Conservation (phyloP, 2,888 invertebrate genomes). For the Rhagonycha fulva region DNA sequence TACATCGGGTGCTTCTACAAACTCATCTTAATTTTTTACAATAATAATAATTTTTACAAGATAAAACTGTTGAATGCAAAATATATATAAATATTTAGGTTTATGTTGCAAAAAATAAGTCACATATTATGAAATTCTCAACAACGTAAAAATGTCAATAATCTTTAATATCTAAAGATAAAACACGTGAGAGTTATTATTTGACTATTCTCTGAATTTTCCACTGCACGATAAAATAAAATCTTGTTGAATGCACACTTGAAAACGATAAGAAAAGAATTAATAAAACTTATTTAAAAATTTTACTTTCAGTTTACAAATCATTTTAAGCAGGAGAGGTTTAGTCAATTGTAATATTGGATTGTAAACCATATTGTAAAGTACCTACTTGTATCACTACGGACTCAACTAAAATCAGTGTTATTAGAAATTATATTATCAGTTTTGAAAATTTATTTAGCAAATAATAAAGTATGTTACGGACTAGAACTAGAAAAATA, state of each 20-base stretch:
- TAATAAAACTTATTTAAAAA: not conserved
- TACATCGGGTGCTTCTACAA: too few relatives aligned
- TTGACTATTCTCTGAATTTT: conserved; percentile 6
- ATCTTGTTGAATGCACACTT: conserved; percentile 9
- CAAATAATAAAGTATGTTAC: conserved; percentile 9
- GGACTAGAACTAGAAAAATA: conserved; percentile 48
- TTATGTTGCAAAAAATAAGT: not conserved
- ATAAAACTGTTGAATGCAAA: too few relatives aligned
- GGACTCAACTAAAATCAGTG: not conserved
- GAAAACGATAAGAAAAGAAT: conserved; percentile 10
- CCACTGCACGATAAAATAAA: conserved; percentile 13
- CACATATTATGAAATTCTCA: not conserved
- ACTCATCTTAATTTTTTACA: too few relatives aligned
- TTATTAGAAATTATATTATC: not conserved
- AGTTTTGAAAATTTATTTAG: not conserved
- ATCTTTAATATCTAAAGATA: not conserved
- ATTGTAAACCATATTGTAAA: not conserved
- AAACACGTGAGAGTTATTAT: not conserved
- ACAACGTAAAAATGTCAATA: not conserved
- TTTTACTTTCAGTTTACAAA: not conserved
- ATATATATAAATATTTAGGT: too few relatives aligned
- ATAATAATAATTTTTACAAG: too few relatives aligned
- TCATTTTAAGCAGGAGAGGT: not conserved
- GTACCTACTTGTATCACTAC: not conserved
- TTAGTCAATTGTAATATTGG: not conserved